Percentiles rank a stretch among this genome's conserved stretches.
Conservation (phyloP, 1,140 invertebrate species). For the Bombyx mori region DNA sequence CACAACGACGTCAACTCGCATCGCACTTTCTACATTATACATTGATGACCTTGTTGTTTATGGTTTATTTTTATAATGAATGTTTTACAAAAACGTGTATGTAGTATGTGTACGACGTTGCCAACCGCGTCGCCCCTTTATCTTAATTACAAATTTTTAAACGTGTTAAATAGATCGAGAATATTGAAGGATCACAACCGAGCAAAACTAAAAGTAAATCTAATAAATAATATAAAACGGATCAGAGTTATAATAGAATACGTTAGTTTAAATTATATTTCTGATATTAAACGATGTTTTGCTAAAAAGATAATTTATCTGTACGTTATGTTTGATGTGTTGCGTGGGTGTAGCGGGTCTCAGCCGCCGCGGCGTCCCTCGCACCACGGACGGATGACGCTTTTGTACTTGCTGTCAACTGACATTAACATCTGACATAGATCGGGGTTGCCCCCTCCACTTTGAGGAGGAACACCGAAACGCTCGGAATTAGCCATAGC, state of each 20-base stretch:
- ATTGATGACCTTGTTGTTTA: too few species aligned
- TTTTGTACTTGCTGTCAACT: conserved; percentile 8
- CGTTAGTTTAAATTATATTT: conserved; percentile 71
- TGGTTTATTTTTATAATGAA: too few species aligned
- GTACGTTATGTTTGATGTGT: conserved; percentile 59
- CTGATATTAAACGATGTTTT: conserved; percentile 70
- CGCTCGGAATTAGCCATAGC: not conserved
- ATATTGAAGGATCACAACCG: conserved; percentile 47
- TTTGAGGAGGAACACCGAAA: not conserved
- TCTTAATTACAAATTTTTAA: conserved; percentile 8
- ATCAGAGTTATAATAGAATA: conserved; percentile 65
- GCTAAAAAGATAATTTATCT: conserved; percentile 67
- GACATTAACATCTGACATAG: too few species aligned
- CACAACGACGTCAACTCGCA: too few species aligned
- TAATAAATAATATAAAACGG: conserved; percentile 43
- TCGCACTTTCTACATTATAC: too few species aligned
- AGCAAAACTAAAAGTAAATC: conserved; percentile 37
- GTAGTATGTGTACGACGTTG: conserved; percentile 21
- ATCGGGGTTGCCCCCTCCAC: not conserved
- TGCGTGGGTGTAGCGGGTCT: conserved; percentile 28
- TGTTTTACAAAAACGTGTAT: too few species aligned
- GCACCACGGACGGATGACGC: conserved; percentile 2
- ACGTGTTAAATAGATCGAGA: conserved; percentile 44
- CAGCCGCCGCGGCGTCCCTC: conserved; percentile 18
- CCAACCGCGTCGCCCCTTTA: conserved; percentile 34